Evolutionary conservation across 2,113 vertebrate genomes (phyloP).

Genomic region (Coptodon rendalli): DNA sequence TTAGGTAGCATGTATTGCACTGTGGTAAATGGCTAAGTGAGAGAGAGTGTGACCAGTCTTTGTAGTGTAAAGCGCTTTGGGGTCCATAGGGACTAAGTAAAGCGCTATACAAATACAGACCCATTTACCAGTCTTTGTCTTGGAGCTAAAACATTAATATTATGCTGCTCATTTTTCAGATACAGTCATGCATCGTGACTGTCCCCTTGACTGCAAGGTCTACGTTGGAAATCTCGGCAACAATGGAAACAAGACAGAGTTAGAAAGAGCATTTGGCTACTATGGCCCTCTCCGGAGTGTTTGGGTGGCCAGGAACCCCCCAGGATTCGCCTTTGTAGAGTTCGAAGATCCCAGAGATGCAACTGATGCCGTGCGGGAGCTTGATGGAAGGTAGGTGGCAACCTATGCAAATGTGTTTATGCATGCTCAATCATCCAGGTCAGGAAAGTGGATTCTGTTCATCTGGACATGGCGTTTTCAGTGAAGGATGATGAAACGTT

Average conservation of each 20-base stretch:
- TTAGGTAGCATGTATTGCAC: rapidly evolving
- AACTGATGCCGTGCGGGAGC: conserved; percentile 94
- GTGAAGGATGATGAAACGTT: not conserved
- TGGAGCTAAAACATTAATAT: not conserved
- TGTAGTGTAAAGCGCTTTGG: not conserved
- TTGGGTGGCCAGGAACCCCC: conserved; percentile 97
- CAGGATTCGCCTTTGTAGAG: conserved; percentile 96
- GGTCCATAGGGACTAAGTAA: not conserved
- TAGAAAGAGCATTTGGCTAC: conserved; percentile 94
- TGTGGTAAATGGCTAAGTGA: too few species aligned
- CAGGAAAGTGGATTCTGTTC: not conserved
- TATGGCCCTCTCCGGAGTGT: conserved; percentile 96
- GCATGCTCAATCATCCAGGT: not conserved
- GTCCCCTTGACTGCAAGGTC: conserved; percentile 97
- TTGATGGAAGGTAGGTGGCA: conserved; percentile 87
- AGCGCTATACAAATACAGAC: not conserved
- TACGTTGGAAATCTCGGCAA: conserved; percentile 98
- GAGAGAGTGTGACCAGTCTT: not conserved
- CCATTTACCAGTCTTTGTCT: not conserved
- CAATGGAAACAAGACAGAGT: conserved; percentile 97
- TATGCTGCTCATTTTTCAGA: conserved; percentile 15
- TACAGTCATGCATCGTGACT: conserved; percentile 93
- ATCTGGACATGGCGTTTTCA: not conserved
- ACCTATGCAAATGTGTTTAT: not conserved
- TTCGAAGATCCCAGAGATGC: conserved; percentile 98